Evolutionary conservation across 2,888 invertebrate species (phyloP).

Genomic region (Cheilosia impressa): DNA sequence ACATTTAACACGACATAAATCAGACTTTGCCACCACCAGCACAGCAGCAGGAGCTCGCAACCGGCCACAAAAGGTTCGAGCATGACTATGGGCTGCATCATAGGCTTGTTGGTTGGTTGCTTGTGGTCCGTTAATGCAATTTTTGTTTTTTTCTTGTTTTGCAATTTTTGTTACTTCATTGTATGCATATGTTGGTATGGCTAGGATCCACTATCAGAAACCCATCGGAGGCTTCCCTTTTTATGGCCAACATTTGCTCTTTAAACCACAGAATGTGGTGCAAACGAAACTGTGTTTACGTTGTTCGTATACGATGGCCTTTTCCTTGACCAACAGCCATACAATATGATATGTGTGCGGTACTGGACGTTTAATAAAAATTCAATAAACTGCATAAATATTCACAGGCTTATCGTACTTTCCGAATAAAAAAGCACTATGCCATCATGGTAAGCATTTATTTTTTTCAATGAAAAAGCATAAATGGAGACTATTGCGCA

Average conservation of each 20-base stretch:
- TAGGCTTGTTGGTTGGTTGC: constrained; percentile 55
- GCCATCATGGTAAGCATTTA: not conserved
- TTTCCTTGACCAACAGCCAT: constrained; percentile 2
- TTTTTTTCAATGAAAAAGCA: not conserved
- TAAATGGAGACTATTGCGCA: not conserved
- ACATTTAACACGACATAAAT: constrained; percentile 80
- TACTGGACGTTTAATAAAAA: constrained; percentile 51
- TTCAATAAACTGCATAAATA: constrained; percentile 58
- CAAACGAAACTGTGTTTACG: constrained; percentile 52
- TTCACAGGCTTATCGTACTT: constrained; percentile 27
- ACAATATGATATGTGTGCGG: constrained; percentile 25
- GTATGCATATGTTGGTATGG: constrained; percentile 44
- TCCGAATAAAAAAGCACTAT: constrained; percentile 4
- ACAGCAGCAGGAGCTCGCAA: constrained; percentile 64
- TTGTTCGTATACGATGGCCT: not conserved
- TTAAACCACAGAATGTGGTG: constrained; percentile 68
- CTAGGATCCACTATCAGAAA: constrained; percentile 42
- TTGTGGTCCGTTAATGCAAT: constrained; percentile 15
- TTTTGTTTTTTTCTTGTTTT: too few relatives aligned
- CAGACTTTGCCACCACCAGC: constrained; percentile 76
- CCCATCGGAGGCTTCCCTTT: constrained; percentile 31
- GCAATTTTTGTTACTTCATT: constrained; percentile 58
- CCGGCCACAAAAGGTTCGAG: constrained; percentile 43
- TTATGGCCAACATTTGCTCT: constrained; percentile 32
- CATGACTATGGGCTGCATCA: constrained; percentile 33